Evolutionary conservation across 2,888 invertebrate species (phyloP).

Genomic region (Athalia rosae): DNA sequence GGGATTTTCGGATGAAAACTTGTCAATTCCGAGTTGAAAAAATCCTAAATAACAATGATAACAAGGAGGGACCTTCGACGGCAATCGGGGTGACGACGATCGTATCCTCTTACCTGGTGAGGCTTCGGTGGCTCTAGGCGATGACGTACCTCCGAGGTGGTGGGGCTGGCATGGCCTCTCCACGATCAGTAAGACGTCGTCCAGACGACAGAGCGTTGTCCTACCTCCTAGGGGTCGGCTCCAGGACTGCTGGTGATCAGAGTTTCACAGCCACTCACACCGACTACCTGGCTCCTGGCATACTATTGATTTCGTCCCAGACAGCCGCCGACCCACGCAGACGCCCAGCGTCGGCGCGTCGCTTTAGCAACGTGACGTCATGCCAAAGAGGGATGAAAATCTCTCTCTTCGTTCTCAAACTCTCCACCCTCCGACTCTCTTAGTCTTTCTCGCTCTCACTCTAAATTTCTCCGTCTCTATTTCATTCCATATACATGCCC

Average conservation of each 20-base stretch:
- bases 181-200: slow-evolving; percentile 32
- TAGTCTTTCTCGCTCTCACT: slow-evolving; percentile 29
- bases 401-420: slow-evolving; percentile 25
- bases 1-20: no score
- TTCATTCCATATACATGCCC: background rate
- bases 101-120: slow-evolving; percentile 67
- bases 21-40: no score
- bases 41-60: no score
- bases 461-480: slow-evolving; percentile 7
- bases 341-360: slow-evolving; percentile 71
- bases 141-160: slow-evolving; percentile 64
- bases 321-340: slow-evolving; percentile 70
- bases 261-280: slow-evolving; percentile 40
- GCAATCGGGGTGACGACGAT: slow-evolving; percentile 3
- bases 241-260: slow-evolving; percentile 66
- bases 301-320: slow-evolving; percentile 73
- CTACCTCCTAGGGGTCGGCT: slow-evolving; percentile 70
- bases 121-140: slow-evolving; percentile 68
- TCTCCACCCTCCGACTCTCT: slow-evolving; percentile 22
- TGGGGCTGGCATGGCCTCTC: slow-evolving; percentile 66
- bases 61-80: no score
- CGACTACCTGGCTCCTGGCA: slow-evolving; percentile 68
- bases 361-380: slow-evolving; percentile 74
- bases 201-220: slow-evolving; percentile 54
- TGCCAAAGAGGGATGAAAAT: slow-evolving; percentile 50